Base-by-base conservation (phyloP, 2,888 invertebrate species). In the Drosophila meridionalis region DNA sequence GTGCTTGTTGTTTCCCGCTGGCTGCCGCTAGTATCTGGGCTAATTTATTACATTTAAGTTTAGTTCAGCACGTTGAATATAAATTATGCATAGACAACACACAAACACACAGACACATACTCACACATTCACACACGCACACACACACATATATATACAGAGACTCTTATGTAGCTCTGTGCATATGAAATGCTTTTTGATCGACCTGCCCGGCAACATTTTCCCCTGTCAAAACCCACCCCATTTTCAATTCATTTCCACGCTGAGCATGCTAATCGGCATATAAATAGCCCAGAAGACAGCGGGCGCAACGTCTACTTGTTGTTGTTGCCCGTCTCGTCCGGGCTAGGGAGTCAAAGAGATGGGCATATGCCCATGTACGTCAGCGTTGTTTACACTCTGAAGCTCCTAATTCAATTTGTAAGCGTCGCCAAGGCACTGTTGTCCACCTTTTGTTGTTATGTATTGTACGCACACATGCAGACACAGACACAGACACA, bases 261-360 rank as follows among this genome's bases (percentile, higher is more conserved):
- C 63, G 56, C 57, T 32, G 59, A 69, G 64, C 70, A 68, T 68
- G 55, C 81, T 70, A 82, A 83, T 85, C 68, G 59, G 47, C 70
- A 60, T 80, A 83, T 67, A 83, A 83, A 82, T 86, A 83, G 83
- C 55, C 48, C n/a, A n/a, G 38, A 12, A 28, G 50, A 45, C 79
- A 55, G 61, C 52, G 30, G 63, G 55, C 45, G 55, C 56, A 28
- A 28, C 36, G 36, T 20, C 57, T 58, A 53, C 40, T 47, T 74
- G 45, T 63, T 68, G 28, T 43, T 66, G 50, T 9, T 59, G 20
- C 20, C 20, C 26, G 40, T 14, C 26, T 38, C 30, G 6, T 65
- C 47, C 30, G 14, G 14, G 42, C 42, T 57, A 32, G 45, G 58
- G 38, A 52, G 60, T 58, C 61, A 26, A 34, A 45, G 45, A 42